These are phyloP conservation scores for Carapus acus DNA, from an alignment of 2,797 vertebrate species.

Conservation along the genomic window DNA sequence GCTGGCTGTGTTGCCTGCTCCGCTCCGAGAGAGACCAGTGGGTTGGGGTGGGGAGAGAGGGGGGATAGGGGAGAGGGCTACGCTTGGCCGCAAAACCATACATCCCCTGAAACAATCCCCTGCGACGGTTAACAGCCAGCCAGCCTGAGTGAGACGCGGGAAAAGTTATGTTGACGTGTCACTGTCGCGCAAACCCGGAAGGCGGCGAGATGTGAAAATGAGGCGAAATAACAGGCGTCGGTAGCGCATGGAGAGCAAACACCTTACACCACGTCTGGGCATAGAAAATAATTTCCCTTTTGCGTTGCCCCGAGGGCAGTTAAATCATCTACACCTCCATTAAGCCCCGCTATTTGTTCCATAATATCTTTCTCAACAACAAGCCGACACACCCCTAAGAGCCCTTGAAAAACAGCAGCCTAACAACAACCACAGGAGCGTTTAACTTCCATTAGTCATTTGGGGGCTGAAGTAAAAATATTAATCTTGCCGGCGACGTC, in stretches of 20 bases:
- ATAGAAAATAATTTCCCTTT: slow-evolving; percentile 54
- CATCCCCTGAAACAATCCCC: slow-evolving; percentile 18
- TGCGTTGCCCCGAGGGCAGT: slow-evolving; percentile 57
- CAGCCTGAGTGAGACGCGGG: slow-evolving; percentile 23
- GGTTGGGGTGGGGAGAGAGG: too few species aligned
- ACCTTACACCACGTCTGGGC: slow-evolving; percentile 38
- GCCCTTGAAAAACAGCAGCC: slow-evolving; percentile 62
- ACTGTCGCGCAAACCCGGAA: background rate
- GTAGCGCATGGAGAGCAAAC: slow-evolving; percentile 20
- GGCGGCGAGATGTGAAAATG: too few species aligned
- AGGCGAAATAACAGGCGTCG: slow-evolving; percentile 27
- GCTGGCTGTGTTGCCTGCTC: slow-evolving; percentile 61
- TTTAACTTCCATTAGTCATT: slow-evolving; percentile 61
- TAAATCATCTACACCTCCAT: slow-evolving; percentile 66
- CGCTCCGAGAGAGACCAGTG: slow-evolving; percentile 43
- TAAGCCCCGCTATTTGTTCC: slow-evolving; percentile 66
- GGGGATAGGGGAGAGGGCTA: slow-evolving; percentile 18
- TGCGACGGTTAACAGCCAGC: slow-evolving; percentile 29
- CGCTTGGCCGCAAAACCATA: slow-evolving; percentile 29
- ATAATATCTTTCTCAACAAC: slow-evolving; percentile 69
- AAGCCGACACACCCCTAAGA: slow-evolving; percentile 62
- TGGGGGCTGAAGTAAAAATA: slow-evolving; percentile 50
- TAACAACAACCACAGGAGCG: slow-evolving; percentile 64
- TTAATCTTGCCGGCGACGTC: slow-evolving; percentile 43
- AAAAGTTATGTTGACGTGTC: slow-evolving; percentile 14